Conservation (phyloP, 2,113 vertebrate genomes). For the Poecilia latipinna region DNA sequence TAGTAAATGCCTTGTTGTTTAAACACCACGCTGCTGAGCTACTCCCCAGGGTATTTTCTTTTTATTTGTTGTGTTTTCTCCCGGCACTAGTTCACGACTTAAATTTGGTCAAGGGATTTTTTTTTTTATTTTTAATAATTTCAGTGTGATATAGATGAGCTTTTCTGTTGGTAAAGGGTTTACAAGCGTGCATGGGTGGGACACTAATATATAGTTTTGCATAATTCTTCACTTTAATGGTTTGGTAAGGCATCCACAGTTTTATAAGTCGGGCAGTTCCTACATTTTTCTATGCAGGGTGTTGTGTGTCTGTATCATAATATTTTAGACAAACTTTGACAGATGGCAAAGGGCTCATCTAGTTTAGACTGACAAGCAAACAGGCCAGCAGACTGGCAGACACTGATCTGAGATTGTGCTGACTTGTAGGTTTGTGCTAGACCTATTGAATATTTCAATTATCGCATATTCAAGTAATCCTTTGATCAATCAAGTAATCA, state of each 20-base stretch:
- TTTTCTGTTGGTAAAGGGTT: neutral
- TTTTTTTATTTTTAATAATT: too few relatives aligned
- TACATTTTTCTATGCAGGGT: neutral
- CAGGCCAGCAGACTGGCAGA: neutral
- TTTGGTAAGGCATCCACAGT: neutral
- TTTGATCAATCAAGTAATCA: neutral
- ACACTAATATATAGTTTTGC: slow-evolving; percentile 4
- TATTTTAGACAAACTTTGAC: slow-evolving; percentile 20
- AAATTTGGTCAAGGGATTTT: too few relatives aligned
- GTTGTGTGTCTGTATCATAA: neutral
- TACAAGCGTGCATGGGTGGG: slow-evolving; percentile 19
- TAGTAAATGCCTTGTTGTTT: neutral
- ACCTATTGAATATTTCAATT: too few relatives aligned
- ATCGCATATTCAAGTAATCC: too few relatives aligned
- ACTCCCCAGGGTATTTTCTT: neutral
- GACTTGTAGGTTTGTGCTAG: neutral
- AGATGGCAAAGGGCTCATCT: slow-evolving; percentile 20
- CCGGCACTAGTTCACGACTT: too few relatives aligned
- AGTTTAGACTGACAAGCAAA: slow-evolving; percentile 15
- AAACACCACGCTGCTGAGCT: neutral
- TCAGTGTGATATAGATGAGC: neutral
- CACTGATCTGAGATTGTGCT: slow-evolving; percentile 24
- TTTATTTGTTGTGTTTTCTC: neutral
- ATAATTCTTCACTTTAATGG: neutral
- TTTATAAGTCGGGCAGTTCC: neutral